Evolutionary conservation across 2,888 invertebrate genomes (phyloP).

Genomic region (Tholera decimalis): DNA sequence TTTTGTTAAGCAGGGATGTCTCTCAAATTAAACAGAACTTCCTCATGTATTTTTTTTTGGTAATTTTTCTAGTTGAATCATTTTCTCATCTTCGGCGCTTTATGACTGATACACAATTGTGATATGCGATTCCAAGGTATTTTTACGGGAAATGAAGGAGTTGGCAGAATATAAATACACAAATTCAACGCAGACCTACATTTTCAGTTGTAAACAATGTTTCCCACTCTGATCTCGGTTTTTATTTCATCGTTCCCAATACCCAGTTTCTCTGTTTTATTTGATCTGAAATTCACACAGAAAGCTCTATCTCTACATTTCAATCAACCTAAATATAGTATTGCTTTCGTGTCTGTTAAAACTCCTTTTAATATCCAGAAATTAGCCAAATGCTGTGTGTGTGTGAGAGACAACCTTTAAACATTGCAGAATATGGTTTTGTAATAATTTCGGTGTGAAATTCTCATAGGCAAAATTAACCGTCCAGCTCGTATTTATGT

Average conservation of each 20-base stretch:
- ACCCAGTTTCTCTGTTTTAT: conserved; percentile 25
- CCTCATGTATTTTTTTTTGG: not conserved
- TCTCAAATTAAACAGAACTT: not conserved
- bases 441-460: conserved; percentile 44
- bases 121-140: conserved; percentile 21
- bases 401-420: conserved; percentile 8
- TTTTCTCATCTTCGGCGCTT: conserved; percentile 9
- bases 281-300: conserved; percentile 3
- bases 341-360: not conserved
- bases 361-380: not conserved
- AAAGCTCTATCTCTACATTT: not conserved
- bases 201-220: conserved; percentile 49
- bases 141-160: conserved; percentile 27
- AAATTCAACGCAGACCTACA: conserved; percentile 38
- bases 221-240: conserved; percentile 40
- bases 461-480: too few species aligned
- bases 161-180: conserved; percentile 41
- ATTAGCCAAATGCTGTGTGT: not conserved
- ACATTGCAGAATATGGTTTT: conserved; percentile 35
- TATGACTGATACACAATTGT: conserved; percentile 18
- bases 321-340: conserved; percentile 2
- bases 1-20: not conserved
- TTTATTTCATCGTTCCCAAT: conserved; percentile 36
- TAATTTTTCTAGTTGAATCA: conserved; percentile 1
- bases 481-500: too few species aligned